Percentiles rank a stretch among this genome's conserved stretches.
phyloP scores from a whole-genome alignment of 2,888 invertebrate species.

The Isoperla grammatica region DNA sequence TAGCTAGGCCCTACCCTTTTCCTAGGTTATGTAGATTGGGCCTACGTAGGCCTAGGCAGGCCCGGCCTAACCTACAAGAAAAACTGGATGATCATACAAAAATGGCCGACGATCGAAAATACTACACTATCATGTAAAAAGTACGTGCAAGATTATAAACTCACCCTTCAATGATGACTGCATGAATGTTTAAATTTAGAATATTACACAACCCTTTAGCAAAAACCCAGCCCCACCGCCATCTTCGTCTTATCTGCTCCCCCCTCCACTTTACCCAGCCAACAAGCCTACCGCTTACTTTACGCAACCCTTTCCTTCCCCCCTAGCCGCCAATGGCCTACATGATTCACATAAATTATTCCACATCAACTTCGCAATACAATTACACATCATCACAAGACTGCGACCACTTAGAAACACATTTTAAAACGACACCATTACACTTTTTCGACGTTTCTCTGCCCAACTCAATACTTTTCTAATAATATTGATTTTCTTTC shows the following conservation, averaged over 20 bases:
- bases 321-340: conserved; percentile 21
- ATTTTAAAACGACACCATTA: background rate
- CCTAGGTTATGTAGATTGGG: too few relatives aligned
- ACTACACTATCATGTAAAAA: background rate
- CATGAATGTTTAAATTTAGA: background rate
- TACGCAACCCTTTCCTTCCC: conserved; percentile 30
- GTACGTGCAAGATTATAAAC: background rate
- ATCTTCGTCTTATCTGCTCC: conserved; percentile 27
- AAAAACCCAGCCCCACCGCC: conserved; percentile 30
- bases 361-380: background rate
- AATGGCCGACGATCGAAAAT: too few relatives aligned
- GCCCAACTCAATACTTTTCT: conserved; percentile 11
- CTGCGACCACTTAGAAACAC: background rate
- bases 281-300: conserved; percentile 16
- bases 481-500: conserved; percentile 29
- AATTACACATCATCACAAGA: background rate
- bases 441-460: background rate
- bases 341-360: conserved; percentile 21
- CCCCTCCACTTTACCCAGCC: conserved; percentile 26
- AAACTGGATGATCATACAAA: too few relatives aligned
- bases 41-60: too few relatives aligned
- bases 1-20: too few relatives aligned
- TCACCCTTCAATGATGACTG: background rate
- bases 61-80: too few relatives aligned
- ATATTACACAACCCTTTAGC: conserved; percentile 18